phyloP scores from a whole-genome alignment of 2,113 vertebrate genomes.

The Tragelaphus strepsiceros region DNA sequence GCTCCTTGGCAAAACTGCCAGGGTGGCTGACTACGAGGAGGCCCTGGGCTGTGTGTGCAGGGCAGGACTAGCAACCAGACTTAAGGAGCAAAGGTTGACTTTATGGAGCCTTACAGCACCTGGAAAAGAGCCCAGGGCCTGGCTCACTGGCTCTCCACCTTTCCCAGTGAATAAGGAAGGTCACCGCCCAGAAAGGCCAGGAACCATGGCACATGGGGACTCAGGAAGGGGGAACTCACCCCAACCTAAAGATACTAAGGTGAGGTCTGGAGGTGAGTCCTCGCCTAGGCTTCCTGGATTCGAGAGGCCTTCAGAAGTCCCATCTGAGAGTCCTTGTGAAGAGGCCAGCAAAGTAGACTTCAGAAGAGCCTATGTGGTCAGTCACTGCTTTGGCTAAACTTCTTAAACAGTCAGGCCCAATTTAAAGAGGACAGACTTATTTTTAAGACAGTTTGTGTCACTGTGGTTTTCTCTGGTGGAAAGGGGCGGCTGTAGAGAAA shows the following conservation, averaged over 20 bases:
- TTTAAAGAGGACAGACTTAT: background rate
- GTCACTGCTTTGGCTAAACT: background rate
- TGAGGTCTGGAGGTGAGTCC: background rate
- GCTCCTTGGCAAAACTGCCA: background rate
- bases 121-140: background rate
- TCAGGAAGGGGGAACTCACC: background rate
- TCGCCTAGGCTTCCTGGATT: background rate
- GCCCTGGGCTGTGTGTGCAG: background rate
- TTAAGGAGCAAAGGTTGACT: background rate
- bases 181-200: background rate
- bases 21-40: background rate
- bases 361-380: background rate
- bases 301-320: background rate
- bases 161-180: background rate
- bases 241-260: background rate
- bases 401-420: background rate
- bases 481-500: background rate
- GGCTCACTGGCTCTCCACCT: background rate
- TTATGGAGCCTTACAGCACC: background rate
- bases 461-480: background rate
- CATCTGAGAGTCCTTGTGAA: background rate
- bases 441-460: background rate
- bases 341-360: background rate
- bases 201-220: background rate
- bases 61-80: background rate